Conservation (phyloP, 2,113 vertebrate genomes). For the Rhadina sibilatrix region DNA sequence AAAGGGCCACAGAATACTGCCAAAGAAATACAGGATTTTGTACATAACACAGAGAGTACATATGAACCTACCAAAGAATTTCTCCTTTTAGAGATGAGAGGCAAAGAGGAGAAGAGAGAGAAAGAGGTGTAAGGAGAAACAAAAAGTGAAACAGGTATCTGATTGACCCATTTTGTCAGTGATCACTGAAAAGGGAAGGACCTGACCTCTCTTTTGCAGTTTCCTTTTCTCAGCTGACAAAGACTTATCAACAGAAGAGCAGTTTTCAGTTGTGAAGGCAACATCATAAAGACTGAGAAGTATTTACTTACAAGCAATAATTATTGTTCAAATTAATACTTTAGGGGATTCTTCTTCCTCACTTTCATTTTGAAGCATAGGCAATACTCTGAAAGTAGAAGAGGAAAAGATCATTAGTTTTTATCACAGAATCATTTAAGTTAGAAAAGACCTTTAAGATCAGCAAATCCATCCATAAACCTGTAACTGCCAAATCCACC, state of each 20-base stretch:
- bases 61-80: not conserved
- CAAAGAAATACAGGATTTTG: not conserved
- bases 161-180: not conserved
- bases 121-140: not conserved
- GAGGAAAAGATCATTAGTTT: not conserved
- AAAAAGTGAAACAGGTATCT: not conserved
- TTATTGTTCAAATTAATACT: not conserved
- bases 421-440: not conserved
- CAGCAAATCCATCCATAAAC: not conserved
- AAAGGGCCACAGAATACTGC: not conserved
- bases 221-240: not conserved
- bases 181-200: not conserved
- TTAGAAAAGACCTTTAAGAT: not conserved
- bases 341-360: not conserved
- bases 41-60: not conserved
- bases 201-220: not conserved
- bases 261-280: not conserved
- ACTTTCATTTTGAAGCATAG: conserved; percentile 37
- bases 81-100: not conserved
- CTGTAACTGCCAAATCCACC: not conserved
- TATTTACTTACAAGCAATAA: not conserved
- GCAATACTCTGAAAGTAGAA: conserved; percentile 17
- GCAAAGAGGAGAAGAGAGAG: not conserved
- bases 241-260: not conserved
- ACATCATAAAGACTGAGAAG: not conserved